These are phyloP conservation scores for Cantharis flavilabris DNA, from an alignment of 2,888 invertebrate genomes.

Conservation along the genomic window DNA sequence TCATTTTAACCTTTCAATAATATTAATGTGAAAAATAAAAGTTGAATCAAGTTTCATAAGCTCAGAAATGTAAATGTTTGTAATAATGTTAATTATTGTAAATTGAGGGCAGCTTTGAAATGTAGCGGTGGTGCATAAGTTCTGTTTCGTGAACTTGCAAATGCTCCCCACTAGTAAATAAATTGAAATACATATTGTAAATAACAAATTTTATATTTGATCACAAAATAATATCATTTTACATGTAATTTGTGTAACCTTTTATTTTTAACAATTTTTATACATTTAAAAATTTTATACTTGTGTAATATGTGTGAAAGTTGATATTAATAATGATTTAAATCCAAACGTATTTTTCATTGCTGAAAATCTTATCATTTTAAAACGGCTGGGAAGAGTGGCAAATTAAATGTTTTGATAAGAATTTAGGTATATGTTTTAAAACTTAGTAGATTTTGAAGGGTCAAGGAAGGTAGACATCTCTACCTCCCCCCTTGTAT, in stretches of 20 bases:
- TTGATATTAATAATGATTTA: slow-evolving; percentile 11
- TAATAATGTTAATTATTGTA: neutral
- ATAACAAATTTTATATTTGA: slow-evolving; percentile 1
- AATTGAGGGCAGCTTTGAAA: neutral
- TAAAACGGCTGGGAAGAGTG: too few species aligned
- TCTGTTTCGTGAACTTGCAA: neutral
- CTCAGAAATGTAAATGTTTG: neutral
- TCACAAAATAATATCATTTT: neutral
- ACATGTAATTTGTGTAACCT: neutral
- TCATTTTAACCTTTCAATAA: neutral
- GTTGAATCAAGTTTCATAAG: neutral
- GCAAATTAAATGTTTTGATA: too few species aligned
- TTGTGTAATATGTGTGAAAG: slow-evolving; percentile 15
- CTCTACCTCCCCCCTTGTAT: too few species aligned
- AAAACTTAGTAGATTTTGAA: too few species aligned
- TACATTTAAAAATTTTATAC: slow-evolving; percentile 2
- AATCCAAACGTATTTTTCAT: neutral
- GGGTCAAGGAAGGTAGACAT: too few species aligned
- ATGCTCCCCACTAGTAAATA: neutral
- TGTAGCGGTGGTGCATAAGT: neutral
- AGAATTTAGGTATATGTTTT: too few species aligned
- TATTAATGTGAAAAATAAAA: neutral
- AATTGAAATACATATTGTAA: neutral
- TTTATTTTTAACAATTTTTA: neutral
- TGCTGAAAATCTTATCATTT: neutral